Base-by-base conservation (phyloP, 2,888 invertebrate species). In the Epistrophe eligans region DNA sequence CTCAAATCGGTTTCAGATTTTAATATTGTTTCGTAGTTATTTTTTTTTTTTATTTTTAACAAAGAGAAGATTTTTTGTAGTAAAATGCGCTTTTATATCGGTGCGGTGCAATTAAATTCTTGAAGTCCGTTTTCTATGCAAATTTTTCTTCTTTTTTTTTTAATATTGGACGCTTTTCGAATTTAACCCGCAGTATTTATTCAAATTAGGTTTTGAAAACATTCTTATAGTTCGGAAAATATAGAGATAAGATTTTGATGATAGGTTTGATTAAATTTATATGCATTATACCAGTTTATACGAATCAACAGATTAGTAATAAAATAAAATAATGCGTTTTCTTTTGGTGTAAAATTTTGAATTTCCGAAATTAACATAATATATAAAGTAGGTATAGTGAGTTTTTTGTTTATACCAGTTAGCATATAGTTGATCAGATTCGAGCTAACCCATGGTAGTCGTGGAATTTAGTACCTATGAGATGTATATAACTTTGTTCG, bases 71-170 rank as follows among this genome's bases (percentile, higher is more conserved):
- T 57, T 76, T 57, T 50, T 55, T 76, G 19, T 35, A 19, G 72
- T 32, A 43, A 66, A 64, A 79, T 74, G 70, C 70, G 62, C 73
- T 77, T 81, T 62, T 62, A 58, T 76, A 71, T 66, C 17, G 62
- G 48, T 15, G 87, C 79, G 55, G 55, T 70, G 76, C 87, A 87
- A 87, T 87, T 87, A 87, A 87, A 79, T 79, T 82, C 71, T 55
- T 52, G 35, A 66, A 83, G 79, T 87, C 87, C 87, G 87, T 87
- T 87, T 83, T 79, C 87, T 87, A 87, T 87, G 87, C 79, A 87
- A 87, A 87, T 87, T 71, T 79, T 66, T 32, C 5, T 0, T 35
- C 13, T 55, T 79, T 66, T 40, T 32, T 1, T 35, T n/a, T 48
- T 73, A 58, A 48, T 50, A 45, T 76, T 60, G 77, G 50, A 60